Evolutionary conservation across 2,113 vertebrate genomes (phyloP).

Genomic region (Ceratotherium simum): DNA sequence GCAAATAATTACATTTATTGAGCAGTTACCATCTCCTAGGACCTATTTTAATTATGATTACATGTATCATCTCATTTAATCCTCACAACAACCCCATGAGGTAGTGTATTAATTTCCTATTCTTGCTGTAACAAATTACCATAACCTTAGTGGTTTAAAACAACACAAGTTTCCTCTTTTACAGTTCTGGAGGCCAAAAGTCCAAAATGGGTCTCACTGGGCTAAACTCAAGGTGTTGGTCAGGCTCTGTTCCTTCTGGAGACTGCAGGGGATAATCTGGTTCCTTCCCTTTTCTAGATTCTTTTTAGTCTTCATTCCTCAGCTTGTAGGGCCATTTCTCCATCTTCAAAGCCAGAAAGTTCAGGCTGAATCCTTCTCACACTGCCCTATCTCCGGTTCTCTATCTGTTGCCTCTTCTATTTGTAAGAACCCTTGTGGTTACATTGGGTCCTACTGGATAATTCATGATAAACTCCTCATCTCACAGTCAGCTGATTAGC

Average conservation of each 20-base stretch:
- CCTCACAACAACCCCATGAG: not conserved
- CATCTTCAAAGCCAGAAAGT: not conserved
- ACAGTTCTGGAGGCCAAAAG: not conserved
- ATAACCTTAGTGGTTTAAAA: not conserved
- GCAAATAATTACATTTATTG: not conserved
- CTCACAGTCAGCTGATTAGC: not conserved
- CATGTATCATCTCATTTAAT: not conserved
- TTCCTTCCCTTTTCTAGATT: not conserved
- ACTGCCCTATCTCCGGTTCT: not conserved
- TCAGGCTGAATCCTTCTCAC: not conserved
- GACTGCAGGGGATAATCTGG: too few species aligned
- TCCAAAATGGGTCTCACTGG: not conserved
- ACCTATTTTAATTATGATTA: not conserved
- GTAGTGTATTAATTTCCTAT: not conserved
- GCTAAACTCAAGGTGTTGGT: not conserved
- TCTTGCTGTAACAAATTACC: not conserved
- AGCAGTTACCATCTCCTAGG: not conserved
- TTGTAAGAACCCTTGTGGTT: not conserved
- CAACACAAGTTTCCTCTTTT: not conserved
- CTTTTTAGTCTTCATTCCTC: not conserved
- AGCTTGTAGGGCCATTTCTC: not conserved
- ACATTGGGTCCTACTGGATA: not conserved
- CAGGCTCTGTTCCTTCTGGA: not conserved
- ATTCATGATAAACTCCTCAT: not conserved
- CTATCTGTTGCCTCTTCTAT: not conserved